A percentile compares a stretch with the other conserved stretches of the same genome.
Evolutionary conservation across 2,797 vertebrate species (phyloP).

Genomic region (Ibycter americanus): DNA sequence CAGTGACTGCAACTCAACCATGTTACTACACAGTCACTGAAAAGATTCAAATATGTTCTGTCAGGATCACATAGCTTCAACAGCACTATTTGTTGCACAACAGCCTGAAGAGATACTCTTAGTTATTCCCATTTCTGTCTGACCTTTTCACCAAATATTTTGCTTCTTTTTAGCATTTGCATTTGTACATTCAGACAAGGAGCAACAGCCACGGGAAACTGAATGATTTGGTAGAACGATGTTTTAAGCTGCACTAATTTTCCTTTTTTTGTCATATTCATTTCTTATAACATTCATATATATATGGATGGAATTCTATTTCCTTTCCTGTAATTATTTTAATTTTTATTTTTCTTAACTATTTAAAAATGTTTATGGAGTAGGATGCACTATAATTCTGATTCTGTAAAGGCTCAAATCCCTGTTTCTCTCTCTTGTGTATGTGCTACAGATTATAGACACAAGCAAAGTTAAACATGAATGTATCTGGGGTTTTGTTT

Average conservation of each 20-base stretch:
- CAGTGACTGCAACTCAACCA: neutral
- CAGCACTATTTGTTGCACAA: neutral
- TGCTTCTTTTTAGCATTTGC: neutral
- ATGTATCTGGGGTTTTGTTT: fast-evolving
- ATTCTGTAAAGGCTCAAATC: neutral
- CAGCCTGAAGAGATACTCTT: neutral
- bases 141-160: neutral
- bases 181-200: neutral
- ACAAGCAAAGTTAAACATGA: neutral
- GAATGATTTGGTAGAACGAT: neutral
- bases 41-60: neutral
- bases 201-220: neutral
- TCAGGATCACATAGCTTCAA: neutral
- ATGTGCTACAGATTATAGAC: neutral
- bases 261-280: fast-evolving
- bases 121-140: neutral
- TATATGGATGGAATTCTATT: neutral
- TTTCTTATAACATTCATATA: neutral
- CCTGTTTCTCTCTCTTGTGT: neutral
- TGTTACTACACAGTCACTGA: neutral
- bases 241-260: neutral
- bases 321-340: neutral
- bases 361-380: neutral
- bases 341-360: neutral
- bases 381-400: neutral